Percentiles rank a stretch among this genome's conserved stretches.
Conservation (phyloP, 2,888 invertebrate species). For the Drosophila multiciliata region DNA sequence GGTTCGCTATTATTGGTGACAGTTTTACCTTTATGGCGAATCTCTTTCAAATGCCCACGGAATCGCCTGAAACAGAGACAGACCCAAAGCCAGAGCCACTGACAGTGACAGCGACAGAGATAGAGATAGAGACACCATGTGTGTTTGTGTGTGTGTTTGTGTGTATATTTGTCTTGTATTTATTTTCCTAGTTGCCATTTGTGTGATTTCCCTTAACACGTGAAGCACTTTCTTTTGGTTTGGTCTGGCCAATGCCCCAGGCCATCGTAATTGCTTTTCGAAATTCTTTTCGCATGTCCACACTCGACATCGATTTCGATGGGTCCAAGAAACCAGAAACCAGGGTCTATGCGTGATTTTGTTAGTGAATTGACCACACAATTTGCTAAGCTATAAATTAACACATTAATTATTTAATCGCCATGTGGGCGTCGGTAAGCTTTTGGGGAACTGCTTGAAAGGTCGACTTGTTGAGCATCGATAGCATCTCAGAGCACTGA, state of each 20-base stretch:
- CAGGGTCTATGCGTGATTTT: constrained; percentile 65
- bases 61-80: constrained; percentile 20
- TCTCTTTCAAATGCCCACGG: constrained; percentile 54
- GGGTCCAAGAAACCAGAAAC: constrained; percentile 27
- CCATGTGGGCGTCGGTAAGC: constrained; percentile 5
- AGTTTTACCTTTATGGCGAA: constrained; percentile 74
- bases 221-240: constrained; percentile 19
- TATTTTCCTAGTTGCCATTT: constrained; percentile 36
- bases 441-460: background rate
- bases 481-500: constrained; percentile 21
- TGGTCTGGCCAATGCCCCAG: constrained; percentile 15
- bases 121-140: background rate
- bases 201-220: constrained; percentile 71
- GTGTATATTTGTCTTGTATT: background rate
- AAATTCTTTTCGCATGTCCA: constrained; percentile 62
- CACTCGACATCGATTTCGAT: constrained; percentile 53
- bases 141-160: constrained; percentile 6
- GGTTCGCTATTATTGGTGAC: constrained; percentile 75
- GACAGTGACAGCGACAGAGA: background rate
- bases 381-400: constrained; percentile 81
- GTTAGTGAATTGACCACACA: constrained; percentile 78
- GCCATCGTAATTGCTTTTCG: constrained; percentile 54
- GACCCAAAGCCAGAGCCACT: background rate
- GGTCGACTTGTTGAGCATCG: constrained; percentile 45
- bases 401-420: constrained; percentile 76